These are phyloP conservation scores for Cataglyphis cursor DNA, from an alignment of 2,888 invertebrate genomes.

Conservation along the genomic window DNA sequence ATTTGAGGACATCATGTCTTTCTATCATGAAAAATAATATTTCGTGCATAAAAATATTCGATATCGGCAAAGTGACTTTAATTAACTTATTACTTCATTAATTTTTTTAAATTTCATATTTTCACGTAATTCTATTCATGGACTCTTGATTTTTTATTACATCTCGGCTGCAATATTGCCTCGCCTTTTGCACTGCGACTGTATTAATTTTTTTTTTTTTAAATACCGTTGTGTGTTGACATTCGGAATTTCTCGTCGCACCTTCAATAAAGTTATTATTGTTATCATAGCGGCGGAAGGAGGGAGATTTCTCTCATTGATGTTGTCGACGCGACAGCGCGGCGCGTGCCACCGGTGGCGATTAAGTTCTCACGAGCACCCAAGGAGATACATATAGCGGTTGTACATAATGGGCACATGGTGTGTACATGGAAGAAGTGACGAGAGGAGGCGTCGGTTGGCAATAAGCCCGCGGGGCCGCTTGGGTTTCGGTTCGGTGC, in stretches of 20 bases:
- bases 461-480: conserved; percentile 81
- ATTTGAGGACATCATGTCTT: neutral
- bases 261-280: neutral
- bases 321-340: neutral
- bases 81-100: neutral
- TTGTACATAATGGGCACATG: conserved; percentile 60
- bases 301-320: neutral
- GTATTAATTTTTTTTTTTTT: neutral
- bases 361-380: conserved; percentile 36
- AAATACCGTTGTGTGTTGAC: neutral
- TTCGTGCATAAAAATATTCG: conserved; percentile 10
- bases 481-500: conserved; percentile 74
- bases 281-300: neutral
- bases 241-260: neutral
- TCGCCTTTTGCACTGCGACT: neutral
- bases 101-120: neutral
- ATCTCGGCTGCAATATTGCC: neutral
- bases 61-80: neutral
- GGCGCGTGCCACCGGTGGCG: conserved; percentile 57
- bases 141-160: neutral
- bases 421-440: conserved; percentile 68
- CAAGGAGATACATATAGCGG: conserved; percentile 49
- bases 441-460: conserved; percentile 73
- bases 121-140: neutral
- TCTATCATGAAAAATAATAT: neutral